A percentile compares a stretch with the other conserved stretches of the same genome.
phyloP scores from a whole-genome alignment of 2,888 invertebrate genomes.

The Pilophorus perplexus region DNA sequence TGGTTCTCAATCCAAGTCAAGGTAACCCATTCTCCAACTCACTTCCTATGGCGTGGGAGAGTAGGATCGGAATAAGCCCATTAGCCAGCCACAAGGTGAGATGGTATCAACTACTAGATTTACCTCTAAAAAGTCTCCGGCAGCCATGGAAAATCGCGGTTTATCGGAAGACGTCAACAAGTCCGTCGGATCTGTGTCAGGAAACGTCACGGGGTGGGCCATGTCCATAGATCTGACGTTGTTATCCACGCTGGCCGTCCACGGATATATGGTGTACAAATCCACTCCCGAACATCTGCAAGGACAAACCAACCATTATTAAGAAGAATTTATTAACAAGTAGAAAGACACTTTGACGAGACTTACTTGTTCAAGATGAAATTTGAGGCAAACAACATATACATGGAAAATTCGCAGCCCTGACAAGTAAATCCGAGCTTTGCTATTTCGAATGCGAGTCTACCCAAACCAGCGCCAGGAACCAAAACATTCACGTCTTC shows the following conservation, averaged over 20 bases:
- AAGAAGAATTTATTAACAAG: background rate
- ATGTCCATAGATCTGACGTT: slow-evolving; percentile 80
- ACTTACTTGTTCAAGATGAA: slow-evolving; percentile 85
- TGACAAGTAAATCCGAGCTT: slow-evolving; percentile 85
- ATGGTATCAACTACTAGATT: background rate
- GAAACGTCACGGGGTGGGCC: slow-evolving; percentile 72
- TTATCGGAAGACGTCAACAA: slow-evolving; percentile 11
- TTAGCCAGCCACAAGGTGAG: background rate
- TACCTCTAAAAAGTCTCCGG: slow-evolving; percentile 94
- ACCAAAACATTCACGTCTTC: slow-evolving; percentile 73
- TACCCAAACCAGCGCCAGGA: slow-evolving; percentile 94
- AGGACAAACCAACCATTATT: too few species aligned
- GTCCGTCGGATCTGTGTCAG: slow-evolving; percentile 73
- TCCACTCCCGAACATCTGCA: slow-evolving; percentile 63
- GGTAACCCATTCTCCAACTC: too few species aligned
- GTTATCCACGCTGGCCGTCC: slow-evolving; percentile 93
- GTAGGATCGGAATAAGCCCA: too few species aligned
- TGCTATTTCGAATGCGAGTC: slow-evolving; percentile 92
- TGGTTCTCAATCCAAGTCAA: too few species aligned
- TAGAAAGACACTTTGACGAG: background rate
- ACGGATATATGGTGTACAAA: slow-evolving; percentile 82
- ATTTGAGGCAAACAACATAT: slow-evolving; percentile 95
- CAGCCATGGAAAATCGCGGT: slow-evolving; percentile 86
- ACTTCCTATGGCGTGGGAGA: too few species aligned
- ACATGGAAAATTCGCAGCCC: slow-evolving; percentile 96